Evolutionary conservation across 1,140 invertebrate genomes (phyloP), one percentile per base, ranked within the genome.

Genomic region (Eurytemora carolleeae): DNA sequence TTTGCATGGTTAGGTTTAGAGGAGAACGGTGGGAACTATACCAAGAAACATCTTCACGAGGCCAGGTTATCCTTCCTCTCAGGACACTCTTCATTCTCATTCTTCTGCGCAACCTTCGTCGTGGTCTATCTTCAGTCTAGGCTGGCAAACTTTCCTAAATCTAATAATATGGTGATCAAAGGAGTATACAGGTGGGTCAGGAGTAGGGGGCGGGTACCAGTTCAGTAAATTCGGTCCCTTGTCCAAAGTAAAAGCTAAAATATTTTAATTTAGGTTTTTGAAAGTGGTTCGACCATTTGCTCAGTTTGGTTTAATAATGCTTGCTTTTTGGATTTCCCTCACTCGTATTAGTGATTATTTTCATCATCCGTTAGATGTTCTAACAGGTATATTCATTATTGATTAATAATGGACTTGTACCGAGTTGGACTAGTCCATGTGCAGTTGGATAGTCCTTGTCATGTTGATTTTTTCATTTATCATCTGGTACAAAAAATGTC

Each of bases 351-450:
- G 73, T 53, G 79, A 81, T 69, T 78, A 79, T 67, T 79, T 79
- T 66, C 79, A 80, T 68, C 79, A 81, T 65, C 77, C 76, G 75
- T 77, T 73, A 63, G 79, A 81, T 70, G 80, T 82, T 3, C 65
- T 80, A 16, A 71, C 72, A 56, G 79, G 79, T 20, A n/a, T n/a
- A n/a, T n/a, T n/a, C n/a, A 69, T 69, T 17, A 20, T 77, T n/a
- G n/a, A n/a, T n/a, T n/a, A n/a, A n/a, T n/a, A n/a, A n/a, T n/a
- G n/a, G n/a, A n/a, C n/a, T n/a, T n/a, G n/a, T n/a, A n/a, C n/a
- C n/a, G n/a, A n/a, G n/a, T n/a, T n/a, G n/a, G n/a, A n/a, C n/a
- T n/a, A n/a, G n/a, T n/a, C n/a, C n/a, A n/a, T n/a, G n/a, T n/a
- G n/a, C n/a, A n/a, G n/a, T n/a, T n/a, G n/a, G n/a, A n/a, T n/a